Conservation (phyloP, 2,113 vertebrate genomes). For the Labeo rohita region DNA sequence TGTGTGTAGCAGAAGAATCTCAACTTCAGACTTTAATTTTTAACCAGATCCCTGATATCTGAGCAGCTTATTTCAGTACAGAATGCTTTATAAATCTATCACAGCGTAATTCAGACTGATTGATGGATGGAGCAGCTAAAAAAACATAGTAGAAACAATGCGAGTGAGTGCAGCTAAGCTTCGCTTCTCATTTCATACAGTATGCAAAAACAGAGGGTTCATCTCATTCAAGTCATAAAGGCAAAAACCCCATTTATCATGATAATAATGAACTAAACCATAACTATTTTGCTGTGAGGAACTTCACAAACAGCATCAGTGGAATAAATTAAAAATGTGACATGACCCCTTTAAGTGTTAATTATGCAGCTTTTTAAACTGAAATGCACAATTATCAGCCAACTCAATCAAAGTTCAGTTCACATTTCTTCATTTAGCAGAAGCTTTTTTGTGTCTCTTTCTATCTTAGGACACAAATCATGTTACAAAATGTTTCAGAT, state of each 20-base stretch:
- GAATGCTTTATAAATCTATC: neutral
- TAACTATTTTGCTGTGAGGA: neutral
- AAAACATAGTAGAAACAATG: neutral
- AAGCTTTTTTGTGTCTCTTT: neutral
- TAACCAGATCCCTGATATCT: neutral
- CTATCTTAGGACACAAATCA: slow-evolving; percentile 1
- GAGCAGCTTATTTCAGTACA: neutral
- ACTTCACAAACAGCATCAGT: neutral
- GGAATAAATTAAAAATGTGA: neutral
- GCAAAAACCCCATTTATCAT: neutral
- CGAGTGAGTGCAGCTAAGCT: neutral
- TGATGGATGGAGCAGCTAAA: neutral
- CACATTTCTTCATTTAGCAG: neutral
- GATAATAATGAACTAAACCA: neutral
- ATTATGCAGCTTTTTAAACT: neutral
- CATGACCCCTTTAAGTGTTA: slow-evolving; percentile 6
- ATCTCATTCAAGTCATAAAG: neutral
- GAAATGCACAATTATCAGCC: neutral
- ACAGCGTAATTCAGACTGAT: neutral
- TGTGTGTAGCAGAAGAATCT: neutral
- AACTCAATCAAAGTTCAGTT: neutral
- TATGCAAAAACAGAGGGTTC: neutral
- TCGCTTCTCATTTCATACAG: neutral
- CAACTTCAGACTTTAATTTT: neutral
- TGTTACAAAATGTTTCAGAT: neutral